Conservation (phyloP, 1,140 invertebrate genomes). For the Lasioglossum baleicum region DNA sequence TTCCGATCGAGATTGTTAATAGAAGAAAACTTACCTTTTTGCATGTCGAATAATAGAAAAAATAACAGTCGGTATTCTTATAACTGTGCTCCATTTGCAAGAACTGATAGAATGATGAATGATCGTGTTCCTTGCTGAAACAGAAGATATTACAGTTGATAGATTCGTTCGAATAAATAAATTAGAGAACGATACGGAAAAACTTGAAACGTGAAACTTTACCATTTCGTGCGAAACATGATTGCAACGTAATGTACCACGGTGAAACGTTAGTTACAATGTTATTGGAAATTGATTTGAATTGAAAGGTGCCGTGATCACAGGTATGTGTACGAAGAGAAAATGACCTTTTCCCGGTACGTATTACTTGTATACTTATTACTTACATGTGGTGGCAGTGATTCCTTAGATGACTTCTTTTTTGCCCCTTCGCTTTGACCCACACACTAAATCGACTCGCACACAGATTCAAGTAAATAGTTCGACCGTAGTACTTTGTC, state of each 20-base stretch:
- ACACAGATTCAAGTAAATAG: conserved; percentile 51
- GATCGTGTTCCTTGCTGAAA: conserved; percentile 78
- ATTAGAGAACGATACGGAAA: neutral
- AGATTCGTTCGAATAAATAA: neutral
- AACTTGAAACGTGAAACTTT: conserved; percentile 48
- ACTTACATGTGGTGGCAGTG: conserved; percentile 48
- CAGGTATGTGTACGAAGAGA: neutral
- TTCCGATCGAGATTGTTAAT: neutral
- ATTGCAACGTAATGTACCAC: conserved; percentile 45
- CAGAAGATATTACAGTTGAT: conserved; percentile 40
- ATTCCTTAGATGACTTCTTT: conserved; percentile 57
- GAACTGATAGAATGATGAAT: conserved; percentile 75
- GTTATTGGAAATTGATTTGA: conserved; percentile 45
- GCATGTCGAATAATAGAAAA: conserved; percentile 91
- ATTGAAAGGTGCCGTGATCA: conserved; percentile 13
- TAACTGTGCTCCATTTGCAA: conserved; percentile 77
- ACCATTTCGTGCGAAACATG: conserved; percentile 78
- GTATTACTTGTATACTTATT: conserved; percentile 34
- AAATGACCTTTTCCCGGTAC: conserved; percentile 42
- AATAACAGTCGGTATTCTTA: conserved; percentile 90
- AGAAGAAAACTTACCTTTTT: conserved; percentile 83
- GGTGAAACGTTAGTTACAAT: conserved; percentile 43
- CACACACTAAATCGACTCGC: conserved; percentile 50
- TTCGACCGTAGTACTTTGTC: conserved; percentile 53
- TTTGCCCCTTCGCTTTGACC: conserved; percentile 44